Conservation (phyloP, 1,140 invertebrate species). For the Eumeta japonica region DNA sequence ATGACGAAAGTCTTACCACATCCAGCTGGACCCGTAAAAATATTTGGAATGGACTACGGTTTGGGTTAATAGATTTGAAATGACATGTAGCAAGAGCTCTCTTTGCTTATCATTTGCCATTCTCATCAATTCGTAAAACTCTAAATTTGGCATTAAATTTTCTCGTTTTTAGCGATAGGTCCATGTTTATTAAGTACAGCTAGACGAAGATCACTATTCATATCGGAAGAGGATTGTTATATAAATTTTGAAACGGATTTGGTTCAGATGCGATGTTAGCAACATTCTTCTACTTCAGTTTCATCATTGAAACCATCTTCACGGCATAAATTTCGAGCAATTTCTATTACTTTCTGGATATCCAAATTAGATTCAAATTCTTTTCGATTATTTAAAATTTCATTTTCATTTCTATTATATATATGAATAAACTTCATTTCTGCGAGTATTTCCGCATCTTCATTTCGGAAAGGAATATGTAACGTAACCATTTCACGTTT, state of each 20-base stretch:
- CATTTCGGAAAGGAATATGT: slow-evolving; percentile 22
- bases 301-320: slow-evolving; percentile 15
- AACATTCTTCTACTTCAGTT: slow-evolving; percentile 6
- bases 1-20: slow-evolving; percentile 19
- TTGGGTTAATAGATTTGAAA: background rate
- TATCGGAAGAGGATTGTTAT: slow-evolving; percentile 5
- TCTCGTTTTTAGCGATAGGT: slow-evolving; percentile 15
- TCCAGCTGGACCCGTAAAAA: slow-evolving; percentile 9
- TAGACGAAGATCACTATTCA: slow-evolving; percentile 10
- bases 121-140: slow-evolving; percentile 9
- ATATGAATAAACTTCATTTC: slow-evolving; percentile 22
- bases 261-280: slow-evolving; percentile 3
- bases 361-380: slow-evolving; percentile 24
- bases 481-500: slow-evolving; percentile 25
- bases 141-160: slow-evolving; percentile 10
- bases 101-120: slow-evolving; percentile 8
- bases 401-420: slow-evolving; percentile 17
- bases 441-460: slow-evolving; percentile 19
- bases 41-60: slow-evolving; percentile 8
- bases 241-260: slow-evolving; percentile 7
- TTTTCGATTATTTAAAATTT: slow-evolving; percentile 17
- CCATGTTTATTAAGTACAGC: slow-evolving; percentile 14
- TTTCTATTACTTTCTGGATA: slow-evolving; percentile 19
- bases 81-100: slow-evolving; percentile 6
- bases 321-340: slow-evolving; percentile 15